Evolutionary conservation across 2,797 vertebrate species (phyloP).

Genomic region (Eutrigla gurnardus): DNA sequence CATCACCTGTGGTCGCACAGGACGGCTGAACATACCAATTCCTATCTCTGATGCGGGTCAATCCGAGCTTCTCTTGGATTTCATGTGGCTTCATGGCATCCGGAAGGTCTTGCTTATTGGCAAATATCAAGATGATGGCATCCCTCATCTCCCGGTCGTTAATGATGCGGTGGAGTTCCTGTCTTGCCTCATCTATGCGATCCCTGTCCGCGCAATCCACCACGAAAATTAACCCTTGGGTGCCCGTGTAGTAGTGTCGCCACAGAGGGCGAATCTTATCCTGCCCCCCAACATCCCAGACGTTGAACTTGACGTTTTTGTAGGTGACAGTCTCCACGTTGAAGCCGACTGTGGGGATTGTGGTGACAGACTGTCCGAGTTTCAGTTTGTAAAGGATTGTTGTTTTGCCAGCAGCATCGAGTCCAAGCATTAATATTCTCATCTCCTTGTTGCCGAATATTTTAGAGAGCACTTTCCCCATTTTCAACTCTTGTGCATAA

Average conservation of each 20-base stretch:
- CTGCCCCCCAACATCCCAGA: slow-evolving; percentile 99
- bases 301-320: slow-evolving; percentile 99
- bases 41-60: slow-evolving; percentile 99
- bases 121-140: slow-evolving; percentile 99
- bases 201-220: slow-evolving; percentile 99
- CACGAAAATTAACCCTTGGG: slow-evolving; percentile 98
- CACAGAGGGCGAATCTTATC: slow-evolving; percentile 99
- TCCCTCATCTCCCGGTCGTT: slow-evolving; percentile 99
- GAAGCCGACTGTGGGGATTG: slow-evolving; percentile 98
- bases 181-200: slow-evolving; percentile 97
- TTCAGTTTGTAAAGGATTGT: slow-evolving; percentile 99
- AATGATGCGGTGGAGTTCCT: slow-evolving; percentile 99
- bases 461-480: slow-evolving; percentile 99
- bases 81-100: slow-evolving; percentile 99
- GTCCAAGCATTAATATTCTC: slow-evolving; percentile 99
- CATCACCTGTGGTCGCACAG: slow-evolving; percentile 97
- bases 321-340: slow-evolving; percentile 99
- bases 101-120: slow-evolving; percentile 99
- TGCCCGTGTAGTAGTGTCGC: slow-evolving; percentile 99
- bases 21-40: slow-evolving; percentile 99
- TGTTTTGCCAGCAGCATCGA: slow-evolving; percentile 98
- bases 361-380: slow-evolving; percentile 99
- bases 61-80: slow-evolving; percentile 99
- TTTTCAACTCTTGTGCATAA: slow-evolving; percentile 87
- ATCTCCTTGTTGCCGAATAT: slow-evolving; percentile 99